Base-by-base conservation (phyloP, 2,113 vertebrate genomes). In the Calyptomena viridis region DNA sequence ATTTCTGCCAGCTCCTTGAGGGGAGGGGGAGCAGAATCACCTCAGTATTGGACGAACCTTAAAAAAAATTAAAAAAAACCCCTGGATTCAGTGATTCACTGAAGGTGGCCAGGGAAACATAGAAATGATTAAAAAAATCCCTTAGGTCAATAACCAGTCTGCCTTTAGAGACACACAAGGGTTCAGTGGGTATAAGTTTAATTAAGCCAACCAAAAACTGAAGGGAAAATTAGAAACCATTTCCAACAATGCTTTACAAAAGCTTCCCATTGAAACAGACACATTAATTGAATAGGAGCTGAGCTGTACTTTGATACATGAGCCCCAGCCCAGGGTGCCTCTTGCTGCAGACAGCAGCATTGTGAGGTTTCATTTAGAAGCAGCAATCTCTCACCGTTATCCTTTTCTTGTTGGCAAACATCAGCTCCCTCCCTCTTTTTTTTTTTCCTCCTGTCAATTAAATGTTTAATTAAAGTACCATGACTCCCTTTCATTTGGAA, bases 391-490 rank as follows among this genome's bases (percentile, higher is more conserved):
- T 96, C 76, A 81, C 83, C 4, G 3, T 78, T 95, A 90, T 87
- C 90, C 94, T 81, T 93, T 89, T 79, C 82, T 95, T 15, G 2
- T 64, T 92, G 90, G 92, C 79, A 96, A 96, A 95, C 88, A 93
- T 79, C 77, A 75, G 42, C 71, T 82, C 19, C 58, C 73, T 89
- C 79, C 33, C 37, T 27, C n/a, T 31, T 20, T 60, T 53, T 67
- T 39, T 55, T 53, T 53, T 23, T 15, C 5, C 37, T 78, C 59
- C 44, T 35, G 93, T 86, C 93, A 95, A 95, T 95, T 97, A 90
- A 86, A 90, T 96, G 92, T 96, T 94, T 95, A 95, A 97, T 97
- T 96, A 94, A 96, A 96, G 80, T 92, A 92, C 60, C 90, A 75
- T 77, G 86, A 87, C 83, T 96, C 80, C 68, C 85, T 96, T 93